Percentiles rank a stretch among this genome's conserved stretches.
These are phyloP conservation scores for Orthonyx spaldingii DNA, from an alignment of 2,113 vertebrate species.

Conservation along the genomic window DNA sequence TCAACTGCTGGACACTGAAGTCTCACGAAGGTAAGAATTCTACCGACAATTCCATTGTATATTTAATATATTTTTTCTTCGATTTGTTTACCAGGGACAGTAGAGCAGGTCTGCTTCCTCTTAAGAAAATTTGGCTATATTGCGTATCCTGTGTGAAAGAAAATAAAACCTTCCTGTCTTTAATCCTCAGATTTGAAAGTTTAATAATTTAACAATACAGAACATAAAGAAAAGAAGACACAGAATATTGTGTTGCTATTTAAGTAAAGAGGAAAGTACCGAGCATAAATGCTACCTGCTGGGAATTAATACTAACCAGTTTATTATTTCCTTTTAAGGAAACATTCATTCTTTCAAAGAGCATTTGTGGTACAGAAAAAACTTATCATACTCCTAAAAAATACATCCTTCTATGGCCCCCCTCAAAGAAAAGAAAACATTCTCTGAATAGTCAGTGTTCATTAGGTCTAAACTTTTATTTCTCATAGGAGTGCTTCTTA, in stretches of 20 bases:
- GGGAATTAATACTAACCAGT: not conserved
- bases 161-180: not conserved
- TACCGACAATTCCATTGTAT: not conserved
- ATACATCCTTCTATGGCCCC: not conserved
- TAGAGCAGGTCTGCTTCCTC: not conserved
- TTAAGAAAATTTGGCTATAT: not conserved
- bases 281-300: not conserved
- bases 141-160: rapidly evolving
- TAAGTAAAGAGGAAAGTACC: not conserved
- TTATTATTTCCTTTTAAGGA: not conserved
- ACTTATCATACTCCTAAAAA: not conserved
- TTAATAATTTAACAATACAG: not conserved
- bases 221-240: not conserved
- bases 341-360: not conserved
- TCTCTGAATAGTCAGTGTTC: not conserved
- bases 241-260: not conserved
- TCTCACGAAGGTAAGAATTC: not conserved
- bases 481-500: not conserved
- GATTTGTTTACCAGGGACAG: not conserved
- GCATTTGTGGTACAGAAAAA: not conserved
- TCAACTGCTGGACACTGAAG: not conserved
- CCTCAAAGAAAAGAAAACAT: not conserved
- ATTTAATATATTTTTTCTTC: not conserved
- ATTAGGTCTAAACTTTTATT: not conserved
- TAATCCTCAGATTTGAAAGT: not conserved